Base-by-base conservation (phyloP, 2,113 vertebrate genomes). In the Otus sunia region DNA sequence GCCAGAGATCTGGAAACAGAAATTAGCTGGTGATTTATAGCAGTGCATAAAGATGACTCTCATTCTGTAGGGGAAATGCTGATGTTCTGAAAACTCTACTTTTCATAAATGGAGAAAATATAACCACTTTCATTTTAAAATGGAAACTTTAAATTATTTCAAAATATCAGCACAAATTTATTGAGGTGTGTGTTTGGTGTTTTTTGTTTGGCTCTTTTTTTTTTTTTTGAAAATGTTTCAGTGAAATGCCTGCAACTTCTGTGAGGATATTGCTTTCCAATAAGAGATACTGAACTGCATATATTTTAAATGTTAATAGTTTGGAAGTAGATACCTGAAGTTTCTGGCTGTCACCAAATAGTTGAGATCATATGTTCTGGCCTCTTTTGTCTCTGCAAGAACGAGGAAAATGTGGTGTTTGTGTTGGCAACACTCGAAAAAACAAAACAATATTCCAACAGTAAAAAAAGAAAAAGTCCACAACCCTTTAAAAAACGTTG, bases 1-100 rank as follows among this genome's bases (percentile, higher is more conserved):
- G 88, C 85, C 94, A 93, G 90, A 47, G 67, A 80, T 86, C 59
- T 74, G 50, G 78, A 82, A 96, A 73, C 50, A 94, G 74, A 66
- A 91, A 62, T 79, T 26, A 90, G 27, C n/a, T 83, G 71, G 26
- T 80, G 82, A 69, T 77, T 53, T 67, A 90, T 37, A 80, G 50
- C 71, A 83, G 52, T 41, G 60, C 12, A 15, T 62, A 49, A 49
- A 72, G 60, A 67, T 0, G 26, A 17, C 11, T 8, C 13, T 15
- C 2, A 10, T 62, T 90, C 52, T 52, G 16, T 32, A 63, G 34
- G 18, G 32, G 69, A 93, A 86, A 20, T 0, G 5, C 12, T 2
- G 5, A 45, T 79, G 12, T 63, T 67, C 43, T 78, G 45, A 45
- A 83, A 80, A 59, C 15, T 39, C 27, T 43, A 1, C 27, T 58